Conservation (phyloP, 2,797 vertebrate species). For the Sarcophilus harrisii region DNA sequence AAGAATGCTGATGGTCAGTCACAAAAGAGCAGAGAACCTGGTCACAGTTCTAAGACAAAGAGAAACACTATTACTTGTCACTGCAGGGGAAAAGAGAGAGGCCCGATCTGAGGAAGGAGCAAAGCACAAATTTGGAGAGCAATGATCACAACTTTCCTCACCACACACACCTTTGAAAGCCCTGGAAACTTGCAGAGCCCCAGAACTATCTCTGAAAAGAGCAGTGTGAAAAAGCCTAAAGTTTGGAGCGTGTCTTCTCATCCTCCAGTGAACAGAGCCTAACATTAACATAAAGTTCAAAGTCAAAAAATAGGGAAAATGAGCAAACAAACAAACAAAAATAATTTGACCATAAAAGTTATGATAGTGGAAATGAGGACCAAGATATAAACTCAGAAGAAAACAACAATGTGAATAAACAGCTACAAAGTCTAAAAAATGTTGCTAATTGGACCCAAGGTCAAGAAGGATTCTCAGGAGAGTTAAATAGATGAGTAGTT, state of each 20-base stretch:
- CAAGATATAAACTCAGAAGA: neutral
- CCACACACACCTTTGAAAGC: neutral
- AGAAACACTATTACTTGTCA: too few species aligned
- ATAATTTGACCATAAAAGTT: neutral
- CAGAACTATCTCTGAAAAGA: neutral
- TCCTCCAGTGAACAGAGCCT: neutral
- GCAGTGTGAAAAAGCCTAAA: neutral
- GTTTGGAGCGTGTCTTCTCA: neutral
- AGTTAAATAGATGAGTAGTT: neutral
- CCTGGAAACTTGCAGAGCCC: neutral
- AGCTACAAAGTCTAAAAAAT: neutral
- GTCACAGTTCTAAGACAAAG: neutral
- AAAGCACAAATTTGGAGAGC: neutral
- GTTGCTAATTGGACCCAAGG: neutral
- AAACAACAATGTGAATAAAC: neutral
- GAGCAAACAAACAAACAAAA: neutral
- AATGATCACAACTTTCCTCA: neutral
- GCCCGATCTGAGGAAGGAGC: neutral
- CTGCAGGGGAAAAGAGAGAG: too few species aligned
- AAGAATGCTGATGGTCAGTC: neutral
- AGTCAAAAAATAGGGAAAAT: neutral
- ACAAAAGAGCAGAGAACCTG: neutral
- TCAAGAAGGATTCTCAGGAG: neutral
- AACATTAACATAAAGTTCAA: neutral
- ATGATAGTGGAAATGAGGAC: neutral